These are phyloP conservation scores for Glaucomys volans DNA, from an alignment of 2,113 vertebrate species.

Conservation along the genomic window DNA sequence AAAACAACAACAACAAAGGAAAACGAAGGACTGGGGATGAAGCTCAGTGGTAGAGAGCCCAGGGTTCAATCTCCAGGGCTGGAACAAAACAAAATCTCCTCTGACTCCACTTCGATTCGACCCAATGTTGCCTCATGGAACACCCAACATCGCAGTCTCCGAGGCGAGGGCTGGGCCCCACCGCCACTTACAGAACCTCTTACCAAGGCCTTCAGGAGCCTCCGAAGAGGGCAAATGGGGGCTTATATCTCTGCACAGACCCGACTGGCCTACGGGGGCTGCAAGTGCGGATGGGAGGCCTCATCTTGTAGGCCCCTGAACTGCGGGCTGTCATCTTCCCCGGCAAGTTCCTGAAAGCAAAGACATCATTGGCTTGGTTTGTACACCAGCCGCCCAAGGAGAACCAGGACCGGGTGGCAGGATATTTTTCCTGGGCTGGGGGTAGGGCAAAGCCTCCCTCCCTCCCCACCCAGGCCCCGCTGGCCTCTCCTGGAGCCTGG, in stretches of 20 bases:
- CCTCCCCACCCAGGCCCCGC: neutral
- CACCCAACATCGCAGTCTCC: neutral
- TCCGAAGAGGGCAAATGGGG: neutral
- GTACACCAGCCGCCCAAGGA: neutral
- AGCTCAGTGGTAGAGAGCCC: no score
- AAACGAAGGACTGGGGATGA: no score
- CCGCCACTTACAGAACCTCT: neutral
- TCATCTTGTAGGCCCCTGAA: neutral
- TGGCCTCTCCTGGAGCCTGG: neutral
- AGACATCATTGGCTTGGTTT: neutral
- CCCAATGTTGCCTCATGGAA: neutral
- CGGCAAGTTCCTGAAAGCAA: neutral
- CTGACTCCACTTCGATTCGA: neutral
- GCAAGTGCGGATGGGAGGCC: neutral
- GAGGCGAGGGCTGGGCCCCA: neutral
- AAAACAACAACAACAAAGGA: no score
- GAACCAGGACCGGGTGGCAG: neutral
- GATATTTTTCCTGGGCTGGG: neutral
- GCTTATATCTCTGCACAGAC: neutral
- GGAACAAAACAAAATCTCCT: no score
- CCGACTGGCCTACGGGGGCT: neutral
- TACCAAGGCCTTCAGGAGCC: neutral
- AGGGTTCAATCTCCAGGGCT: no score
- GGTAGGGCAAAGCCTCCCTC: neutral
- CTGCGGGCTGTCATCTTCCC: neutral